Evolutionary conservation across 2,113 vertebrate genomes (phyloP).

Genomic region (Laticauda colubrina): DNA sequence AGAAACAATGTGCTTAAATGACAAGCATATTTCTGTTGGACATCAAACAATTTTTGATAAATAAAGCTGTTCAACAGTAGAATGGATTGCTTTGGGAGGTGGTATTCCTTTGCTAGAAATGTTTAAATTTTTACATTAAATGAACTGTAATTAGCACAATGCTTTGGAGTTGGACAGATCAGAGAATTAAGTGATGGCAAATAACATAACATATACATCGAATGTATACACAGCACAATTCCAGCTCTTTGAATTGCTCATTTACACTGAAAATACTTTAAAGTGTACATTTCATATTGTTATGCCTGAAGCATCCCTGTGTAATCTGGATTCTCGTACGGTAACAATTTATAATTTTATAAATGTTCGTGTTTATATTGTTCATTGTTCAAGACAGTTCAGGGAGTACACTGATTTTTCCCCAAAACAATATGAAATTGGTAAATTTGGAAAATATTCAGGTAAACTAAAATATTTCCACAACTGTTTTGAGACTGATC

Average conservation of each 20-base stretch:
- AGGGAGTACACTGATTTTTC: neutral
- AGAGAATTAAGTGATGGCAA: neutral
- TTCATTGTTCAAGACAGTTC: neutral
- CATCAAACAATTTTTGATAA: neutral
- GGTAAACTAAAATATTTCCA: neutral
- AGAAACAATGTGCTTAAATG: neutral
- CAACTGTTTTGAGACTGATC: neutral
- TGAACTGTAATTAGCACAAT: neutral
- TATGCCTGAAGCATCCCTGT: neutral
- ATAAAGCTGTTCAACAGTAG: neutral
- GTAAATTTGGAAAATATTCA: neutral
- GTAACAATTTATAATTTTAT: neutral
- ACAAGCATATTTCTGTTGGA: neutral
- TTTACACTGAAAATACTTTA: neutral
- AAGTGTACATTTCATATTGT: neutral
- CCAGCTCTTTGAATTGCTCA: neutral
- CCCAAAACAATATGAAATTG: neutral
- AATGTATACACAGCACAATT: neutral
- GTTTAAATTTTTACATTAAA: neutral
- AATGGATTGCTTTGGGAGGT: neutral
- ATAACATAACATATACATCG: neutral
- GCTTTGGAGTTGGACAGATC: neutral
- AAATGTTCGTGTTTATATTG: neutral
- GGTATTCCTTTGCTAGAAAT: neutral
- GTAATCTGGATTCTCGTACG: neutral